These are phyloP conservation scores for Actenoides hombroni DNA, from an alignment of 2,113 vertebrate species.

Conservation along the genomic window DNA sequence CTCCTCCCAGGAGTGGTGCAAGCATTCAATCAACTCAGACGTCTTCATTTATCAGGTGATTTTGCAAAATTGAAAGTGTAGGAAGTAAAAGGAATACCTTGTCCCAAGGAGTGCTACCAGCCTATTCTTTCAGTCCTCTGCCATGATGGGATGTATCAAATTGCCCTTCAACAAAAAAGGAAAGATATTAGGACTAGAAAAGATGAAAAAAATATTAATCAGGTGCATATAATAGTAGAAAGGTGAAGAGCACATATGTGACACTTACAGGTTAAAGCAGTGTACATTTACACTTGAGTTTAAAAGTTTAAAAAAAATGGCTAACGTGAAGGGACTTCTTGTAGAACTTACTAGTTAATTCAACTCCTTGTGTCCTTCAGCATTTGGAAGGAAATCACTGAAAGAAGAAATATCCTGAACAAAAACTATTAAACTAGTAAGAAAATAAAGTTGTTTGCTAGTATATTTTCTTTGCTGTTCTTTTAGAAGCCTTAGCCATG, in stretches of 20 bases:
- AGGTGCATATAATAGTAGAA: not conserved
- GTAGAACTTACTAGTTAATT: not conserved
- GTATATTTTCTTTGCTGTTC: not conserved
- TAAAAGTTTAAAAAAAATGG: not conserved
- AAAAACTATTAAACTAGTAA: not conserved
- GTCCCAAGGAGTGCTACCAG: not conserved
- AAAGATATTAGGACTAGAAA: not conserved
- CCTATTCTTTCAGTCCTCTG: not conserved
- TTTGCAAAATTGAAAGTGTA: not conserved
- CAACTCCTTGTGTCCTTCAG: rapidly evolving
- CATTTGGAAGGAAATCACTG: not conserved
- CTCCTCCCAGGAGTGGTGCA: not conserved
- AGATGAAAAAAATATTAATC: not conserved
- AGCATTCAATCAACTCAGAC: not conserved
- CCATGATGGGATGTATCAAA: not conserved
- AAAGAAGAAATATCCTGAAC: not conserved
- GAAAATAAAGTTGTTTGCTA: not conserved
- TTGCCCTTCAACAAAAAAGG: not conserved
- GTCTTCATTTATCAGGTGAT: not conserved
- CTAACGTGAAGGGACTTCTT: not conserved
- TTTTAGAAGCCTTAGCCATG: not conserved
- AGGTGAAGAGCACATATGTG: not conserved
- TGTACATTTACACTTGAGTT: not conserved
- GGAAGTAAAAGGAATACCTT: not conserved
- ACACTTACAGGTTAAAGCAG: not conserved